Evolutionary conservation across 2,888 invertebrate genomes (phyloP).

Genomic region (Aproaerema taeniolella): DNA sequence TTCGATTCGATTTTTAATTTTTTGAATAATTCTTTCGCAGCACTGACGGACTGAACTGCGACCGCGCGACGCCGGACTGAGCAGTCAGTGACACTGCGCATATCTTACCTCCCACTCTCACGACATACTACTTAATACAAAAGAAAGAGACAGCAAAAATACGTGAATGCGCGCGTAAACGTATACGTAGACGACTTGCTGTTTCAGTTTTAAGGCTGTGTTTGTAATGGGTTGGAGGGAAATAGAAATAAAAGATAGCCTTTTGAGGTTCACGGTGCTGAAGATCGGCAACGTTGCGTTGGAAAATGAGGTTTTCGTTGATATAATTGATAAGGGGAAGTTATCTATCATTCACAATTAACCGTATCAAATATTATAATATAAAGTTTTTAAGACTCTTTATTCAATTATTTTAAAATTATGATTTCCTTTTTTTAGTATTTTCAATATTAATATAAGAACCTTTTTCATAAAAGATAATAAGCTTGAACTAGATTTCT

Average conservation of each 20-base stretch:
- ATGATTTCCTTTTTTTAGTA: too few species aligned
- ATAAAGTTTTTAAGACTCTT: too few species aligned
- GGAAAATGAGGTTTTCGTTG: constrained; percentile 65
- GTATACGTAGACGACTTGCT: too few species aligned
- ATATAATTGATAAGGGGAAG: constrained; percentile 58
- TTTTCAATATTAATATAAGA: too few species aligned
- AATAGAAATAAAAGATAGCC: constrained; percentile 37
- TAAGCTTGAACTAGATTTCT: too few species aligned
- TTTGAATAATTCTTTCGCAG: constrained; percentile 22
- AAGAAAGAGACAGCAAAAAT: constrained; percentile 38
- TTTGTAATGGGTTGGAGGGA: constrained; percentile 33
- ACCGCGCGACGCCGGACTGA: constrained; percentile 53
- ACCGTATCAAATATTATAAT: too few species aligned
- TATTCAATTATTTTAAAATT: too few species aligned
- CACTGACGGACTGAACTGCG: constrained; percentile 32
- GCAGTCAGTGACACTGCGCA: constrained; percentile 72
- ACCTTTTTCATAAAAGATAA: too few species aligned
- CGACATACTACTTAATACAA: constrained; percentile 19
- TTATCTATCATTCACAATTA: background rate
- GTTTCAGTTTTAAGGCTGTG: constrained; percentile 37
- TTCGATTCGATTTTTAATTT: constrained; percentile 45
- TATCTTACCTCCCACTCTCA: constrained; percentile 45
- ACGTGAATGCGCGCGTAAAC: constrained; percentile 58
- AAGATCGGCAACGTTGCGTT: constrained; percentile 47
- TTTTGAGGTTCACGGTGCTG: constrained; percentile 53